phyloP scores from a whole-genome alignment of 2,888 invertebrate species.

The Caenorhabditis becei region DNA sequence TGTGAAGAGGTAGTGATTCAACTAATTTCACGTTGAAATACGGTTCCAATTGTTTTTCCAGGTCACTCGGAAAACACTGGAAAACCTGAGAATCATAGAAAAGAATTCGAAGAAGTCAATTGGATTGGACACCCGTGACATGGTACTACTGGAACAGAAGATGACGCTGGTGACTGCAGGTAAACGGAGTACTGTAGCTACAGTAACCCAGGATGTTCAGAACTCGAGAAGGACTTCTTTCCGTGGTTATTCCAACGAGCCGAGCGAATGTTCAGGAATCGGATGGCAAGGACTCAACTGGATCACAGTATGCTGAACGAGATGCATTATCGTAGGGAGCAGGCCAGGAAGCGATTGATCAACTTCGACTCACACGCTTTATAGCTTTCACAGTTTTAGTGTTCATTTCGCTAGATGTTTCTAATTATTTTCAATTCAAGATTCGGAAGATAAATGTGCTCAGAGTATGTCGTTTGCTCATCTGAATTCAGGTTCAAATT shows the following conservation, averaged over 20 bases:
- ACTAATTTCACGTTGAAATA: neutral
- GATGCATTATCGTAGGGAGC: conserved; percentile 28
- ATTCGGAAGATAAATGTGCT: too few species aligned
- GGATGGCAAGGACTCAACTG: conserved; percentile 32
- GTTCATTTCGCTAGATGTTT: conserved; percentile 3
- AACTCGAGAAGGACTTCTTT: conserved; percentile 77
- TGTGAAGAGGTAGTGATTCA: conserved; percentile 54
- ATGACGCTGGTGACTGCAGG: conserved; percentile 62
- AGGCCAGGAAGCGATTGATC: conserved; percentile 36
- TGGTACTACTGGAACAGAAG: conserved; percentile 58
- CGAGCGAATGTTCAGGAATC: conserved; percentile 58
- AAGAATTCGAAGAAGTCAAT: conserved; percentile 62
- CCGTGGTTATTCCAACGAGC: conserved; percentile 76
- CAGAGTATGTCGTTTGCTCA: too few species aligned
- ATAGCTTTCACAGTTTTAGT: neutral
- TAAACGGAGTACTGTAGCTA: conserved; percentile 22
- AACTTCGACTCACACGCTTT: conserved; percentile 17
- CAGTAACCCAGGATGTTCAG: conserved; percentile 35
- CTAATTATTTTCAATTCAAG: neutral
- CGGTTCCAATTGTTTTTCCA: conserved; percentile 12
- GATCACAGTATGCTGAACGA: conserved; percentile 55
- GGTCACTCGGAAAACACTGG: conserved; percentile 51
- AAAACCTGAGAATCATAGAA: conserved; percentile 57
- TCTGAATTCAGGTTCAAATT: too few species aligned
- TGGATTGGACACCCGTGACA: conserved; percentile 65